Evolutionary conservation across 2,888 invertebrate genomes (phyloP).

Genomic region (Ptychoptera contaminata): DNA sequence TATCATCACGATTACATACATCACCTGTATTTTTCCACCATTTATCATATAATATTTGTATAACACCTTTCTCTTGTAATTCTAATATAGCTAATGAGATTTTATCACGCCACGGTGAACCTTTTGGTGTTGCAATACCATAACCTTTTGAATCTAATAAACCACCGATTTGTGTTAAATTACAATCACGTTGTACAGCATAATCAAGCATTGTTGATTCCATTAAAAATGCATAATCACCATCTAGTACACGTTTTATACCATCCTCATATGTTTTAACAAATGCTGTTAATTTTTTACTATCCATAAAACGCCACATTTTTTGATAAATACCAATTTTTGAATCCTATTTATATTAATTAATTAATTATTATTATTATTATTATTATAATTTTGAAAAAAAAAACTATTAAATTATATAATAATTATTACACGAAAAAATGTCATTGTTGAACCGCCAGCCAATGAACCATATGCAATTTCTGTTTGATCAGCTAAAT

Average conservation of each 20-base stretch:
- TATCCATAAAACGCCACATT: conserved; percentile 95
- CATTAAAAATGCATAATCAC: conserved; percentile 95
- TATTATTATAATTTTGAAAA: neutral
- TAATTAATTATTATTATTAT: neutral
- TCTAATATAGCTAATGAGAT: conserved; percentile 89
- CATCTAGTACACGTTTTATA: conserved; percentile 66
- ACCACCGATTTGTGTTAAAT: conserved; percentile 93
- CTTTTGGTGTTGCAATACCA: conserved; percentile 93
- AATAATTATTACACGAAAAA: conserved; percentile 61
- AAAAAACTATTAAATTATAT: neutral
- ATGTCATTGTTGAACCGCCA: conserved; percentile 93
- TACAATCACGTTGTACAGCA: conserved; percentile 85
- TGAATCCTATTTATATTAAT: conserved; percentile 45
- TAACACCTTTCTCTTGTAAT: conserved; percentile 86
- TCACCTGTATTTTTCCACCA: conserved; percentile 98
- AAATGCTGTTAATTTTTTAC: conserved; percentile 61
- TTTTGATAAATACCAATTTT: conserved; percentile 80
- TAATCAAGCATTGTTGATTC: conserved; percentile 97
- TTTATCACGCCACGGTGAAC: conserved; percentile 92
- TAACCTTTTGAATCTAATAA: conserved; percentile 50
- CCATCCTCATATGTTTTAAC: conserved; percentile 86
- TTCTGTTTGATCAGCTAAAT: conserved; percentile 82
- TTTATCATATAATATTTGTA: conserved; percentile 86
- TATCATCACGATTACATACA: conserved; percentile 73
- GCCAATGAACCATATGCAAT: conserved; percentile 89